Evolutionary conservation across 2,888 invertebrate species (phyloP).

Genomic region (Gymnoscelis rufifasciata): DNA sequence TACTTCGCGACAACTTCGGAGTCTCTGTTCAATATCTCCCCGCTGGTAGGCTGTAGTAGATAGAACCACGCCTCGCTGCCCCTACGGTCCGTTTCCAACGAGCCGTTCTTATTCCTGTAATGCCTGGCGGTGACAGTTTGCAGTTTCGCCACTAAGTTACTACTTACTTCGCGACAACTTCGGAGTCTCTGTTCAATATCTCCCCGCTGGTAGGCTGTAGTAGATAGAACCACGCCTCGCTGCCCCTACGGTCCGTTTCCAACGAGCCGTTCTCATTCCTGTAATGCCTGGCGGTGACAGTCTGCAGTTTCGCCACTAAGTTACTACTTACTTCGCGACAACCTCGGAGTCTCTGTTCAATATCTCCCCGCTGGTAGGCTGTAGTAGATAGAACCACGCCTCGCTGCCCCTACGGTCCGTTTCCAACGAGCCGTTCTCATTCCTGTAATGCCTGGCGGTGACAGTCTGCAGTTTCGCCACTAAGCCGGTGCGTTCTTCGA

Average conservation of each 20-base stretch:
- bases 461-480: constrained; percentile 90
- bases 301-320: constrained; percentile 87
- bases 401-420: no score
- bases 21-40: constrained; percentile 85
- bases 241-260: constrained; percentile 85
- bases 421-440: no score
- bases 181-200: constrained; percentile 86
- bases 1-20: constrained; percentile 84
- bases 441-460: constrained; percentile 46
- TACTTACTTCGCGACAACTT: constrained; percentile 84
- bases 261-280: constrained; percentile 87
- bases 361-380: no score
- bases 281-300: constrained; percentile 85
- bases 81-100: constrained; percentile 83
- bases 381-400: no score
- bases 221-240: constrained; percentile 93
- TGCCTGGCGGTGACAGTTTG: constrained; percentile 90
- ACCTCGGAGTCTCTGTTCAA: no score
- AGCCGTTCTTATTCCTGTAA: constrained; percentile 85
- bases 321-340: no score
- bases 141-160: constrained; percentile 87
- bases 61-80: constrained; percentile 95
- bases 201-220: constrained; percentile 88
- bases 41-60: constrained; percentile 87
- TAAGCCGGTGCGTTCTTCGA: constrained; percentile 82